Conservation (phyloP, 2,113 vertebrate species). For the Phaethon lepturus region DNA sequence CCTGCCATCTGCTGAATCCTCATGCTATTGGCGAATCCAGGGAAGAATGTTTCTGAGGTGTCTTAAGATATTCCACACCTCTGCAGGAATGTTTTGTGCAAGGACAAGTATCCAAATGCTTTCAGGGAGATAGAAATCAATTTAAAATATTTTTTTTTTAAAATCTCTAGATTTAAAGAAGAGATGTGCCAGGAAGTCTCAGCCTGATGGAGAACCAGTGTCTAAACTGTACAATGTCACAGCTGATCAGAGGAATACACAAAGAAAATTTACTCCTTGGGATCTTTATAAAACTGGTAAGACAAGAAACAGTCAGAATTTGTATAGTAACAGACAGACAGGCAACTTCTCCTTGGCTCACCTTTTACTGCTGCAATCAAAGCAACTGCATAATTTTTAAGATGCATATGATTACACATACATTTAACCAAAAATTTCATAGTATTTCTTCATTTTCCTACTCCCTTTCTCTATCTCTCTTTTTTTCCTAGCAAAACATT, state of each 20-base stretch:
- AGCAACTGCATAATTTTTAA: neutral
- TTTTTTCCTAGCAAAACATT: neutral
- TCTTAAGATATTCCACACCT: conserved; percentile 10
- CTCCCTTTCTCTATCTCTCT: fast-evolving
- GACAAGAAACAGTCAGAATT: neutral
- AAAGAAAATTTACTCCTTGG: neutral
- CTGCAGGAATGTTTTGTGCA: neutral
- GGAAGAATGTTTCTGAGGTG: conserved; percentile 28
- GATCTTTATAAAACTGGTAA: neutral
- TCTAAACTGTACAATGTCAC: neutral
- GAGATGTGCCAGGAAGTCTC: neutral
- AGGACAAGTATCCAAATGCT: neutral
- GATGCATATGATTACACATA: fast-evolving
- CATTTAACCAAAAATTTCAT: neutral
- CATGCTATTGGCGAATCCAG: conserved; percentile 26
- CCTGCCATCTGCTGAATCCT: conserved; percentile 69
- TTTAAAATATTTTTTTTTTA: neutral
- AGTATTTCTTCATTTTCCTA: neutral
- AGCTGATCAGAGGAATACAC: neutral
- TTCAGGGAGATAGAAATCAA: neutral
- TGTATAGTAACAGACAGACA: neutral
- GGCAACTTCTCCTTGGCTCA: neutral
- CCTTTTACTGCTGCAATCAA: neutral
- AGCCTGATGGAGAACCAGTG: neutral
- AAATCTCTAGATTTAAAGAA: neutral